phyloP scores from a whole-genome alignment of 2,113 vertebrate species.

The Salvelinus alpinus region DNA sequence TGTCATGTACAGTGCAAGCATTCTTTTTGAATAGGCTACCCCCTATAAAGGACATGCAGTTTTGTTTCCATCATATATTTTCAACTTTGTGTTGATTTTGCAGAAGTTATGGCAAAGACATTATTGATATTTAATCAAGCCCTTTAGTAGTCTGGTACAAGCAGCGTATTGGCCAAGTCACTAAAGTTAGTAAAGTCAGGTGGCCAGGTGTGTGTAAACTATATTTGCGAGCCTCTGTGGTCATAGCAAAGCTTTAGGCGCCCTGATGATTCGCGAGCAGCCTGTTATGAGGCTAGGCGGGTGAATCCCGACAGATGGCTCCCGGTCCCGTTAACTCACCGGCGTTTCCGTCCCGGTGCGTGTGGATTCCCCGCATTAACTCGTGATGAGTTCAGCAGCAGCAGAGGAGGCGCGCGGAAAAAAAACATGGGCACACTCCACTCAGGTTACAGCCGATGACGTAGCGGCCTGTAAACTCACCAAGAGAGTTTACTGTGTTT shows the following conservation, averaged over 20 bases:
- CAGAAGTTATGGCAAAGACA: too few relatives aligned
- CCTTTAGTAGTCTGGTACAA: too few relatives aligned
- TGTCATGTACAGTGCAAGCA: too few relatives aligned
- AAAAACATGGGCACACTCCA: neutral
- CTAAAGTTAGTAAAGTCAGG: too few relatives aligned
- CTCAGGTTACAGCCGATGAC: conserved; percentile 63
- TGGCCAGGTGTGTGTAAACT: too few relatives aligned
- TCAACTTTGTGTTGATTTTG: too few relatives aligned
- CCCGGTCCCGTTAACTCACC: neutral
- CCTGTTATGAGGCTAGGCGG: too few relatives aligned
- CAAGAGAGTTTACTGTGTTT: conserved; percentile 47
- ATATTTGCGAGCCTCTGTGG: neutral
- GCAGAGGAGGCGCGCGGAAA: neutral
- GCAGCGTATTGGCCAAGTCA: too few relatives aligned
- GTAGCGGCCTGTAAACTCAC: conserved; percentile 57
- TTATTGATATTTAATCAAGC: too few relatives aligned
- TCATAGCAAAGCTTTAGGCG: neutral
- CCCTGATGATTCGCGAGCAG: neutral
- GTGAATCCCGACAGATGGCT: conserved; percentile 5
- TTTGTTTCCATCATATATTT: too few relatives aligned
- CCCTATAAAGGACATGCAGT: too few relatives aligned
- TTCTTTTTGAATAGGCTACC: too few relatives aligned
- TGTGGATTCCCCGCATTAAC: conserved; percentile 19
- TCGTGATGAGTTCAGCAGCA: neutral
- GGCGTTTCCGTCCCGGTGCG: neutral